A percentile compares a stretch with the other conserved stretches of the same genome.
Conservation (phyloP, 2,797 vertebrate species). For the Silurus aristotelis region DNA sequence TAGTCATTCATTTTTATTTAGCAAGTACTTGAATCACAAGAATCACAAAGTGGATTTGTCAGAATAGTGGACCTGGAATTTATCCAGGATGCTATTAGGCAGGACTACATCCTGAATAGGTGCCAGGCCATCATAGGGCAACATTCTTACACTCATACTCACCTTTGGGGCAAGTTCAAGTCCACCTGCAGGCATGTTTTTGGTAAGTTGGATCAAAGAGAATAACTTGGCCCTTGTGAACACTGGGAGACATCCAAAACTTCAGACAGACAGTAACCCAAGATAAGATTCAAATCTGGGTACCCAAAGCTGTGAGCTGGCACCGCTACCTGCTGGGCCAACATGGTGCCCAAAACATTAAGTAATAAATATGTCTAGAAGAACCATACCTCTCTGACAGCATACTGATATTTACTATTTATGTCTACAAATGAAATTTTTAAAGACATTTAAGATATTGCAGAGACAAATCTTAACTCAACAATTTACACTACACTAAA, state of each 20-base stretch:
- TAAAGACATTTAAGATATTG: not conserved
- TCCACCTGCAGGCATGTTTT: not conserved
- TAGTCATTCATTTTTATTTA: not conserved
- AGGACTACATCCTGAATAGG: not conserved
- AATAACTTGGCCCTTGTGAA: not conserved
- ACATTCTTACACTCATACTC: not conserved
- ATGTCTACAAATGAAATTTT: not conserved
- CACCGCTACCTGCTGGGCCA: not conserved
- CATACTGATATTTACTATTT: not conserved
- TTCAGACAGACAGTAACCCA: not conserved
- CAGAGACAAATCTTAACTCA: not conserved
- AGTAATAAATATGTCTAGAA: not conserved
- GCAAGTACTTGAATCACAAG: not conserved
- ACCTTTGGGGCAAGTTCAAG: not conserved
- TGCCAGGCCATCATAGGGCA: not conserved
- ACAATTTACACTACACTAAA: not conserved
- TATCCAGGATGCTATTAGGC: not conserved
- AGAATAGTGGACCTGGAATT: not conserved
- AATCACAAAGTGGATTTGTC: not conserved
- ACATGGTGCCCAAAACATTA: not conserved
- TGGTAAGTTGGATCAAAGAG: not conserved
- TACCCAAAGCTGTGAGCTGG: not conserved
- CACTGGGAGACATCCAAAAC: not conserved
- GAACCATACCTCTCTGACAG: not conserved
- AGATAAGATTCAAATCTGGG: not conserved